phyloP scores from a whole-genome alignment of 2,113 vertebrate genomes.

The Lamprologus callipterus region DNA sequence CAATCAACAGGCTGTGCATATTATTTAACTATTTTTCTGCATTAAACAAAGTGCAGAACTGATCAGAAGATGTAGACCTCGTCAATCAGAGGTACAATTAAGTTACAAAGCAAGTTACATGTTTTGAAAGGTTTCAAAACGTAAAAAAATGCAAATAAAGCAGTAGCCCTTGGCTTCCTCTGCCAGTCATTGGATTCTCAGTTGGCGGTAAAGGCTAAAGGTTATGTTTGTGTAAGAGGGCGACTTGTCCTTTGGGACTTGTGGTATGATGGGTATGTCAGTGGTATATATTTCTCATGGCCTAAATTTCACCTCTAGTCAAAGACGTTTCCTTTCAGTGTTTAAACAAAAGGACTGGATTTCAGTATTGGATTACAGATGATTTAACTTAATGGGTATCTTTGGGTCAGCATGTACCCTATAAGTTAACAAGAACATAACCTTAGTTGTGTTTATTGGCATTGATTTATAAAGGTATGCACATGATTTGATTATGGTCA shows the following conservation, averaged over 20 bases:
- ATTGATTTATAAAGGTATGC: not conserved
- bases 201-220: not conserved
- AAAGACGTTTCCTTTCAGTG: not conserved
- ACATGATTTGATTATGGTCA: not conserved
- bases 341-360: constrained; percentile 5
- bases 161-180: not conserved
- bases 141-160: not conserved
- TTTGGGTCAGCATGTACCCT: not conserved
- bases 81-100: not conserved
- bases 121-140: not conserved
- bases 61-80: not conserved
- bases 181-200: constrained; percentile 2
- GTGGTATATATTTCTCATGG: not conserved
- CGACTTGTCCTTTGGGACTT: constrained; percentile 4
- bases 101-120: not conserved
- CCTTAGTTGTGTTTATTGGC: not conserved
- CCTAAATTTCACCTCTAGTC: not conserved
- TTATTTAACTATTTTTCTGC: accelerated
- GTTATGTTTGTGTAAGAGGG: constrained; percentile 16
- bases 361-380: constrained; percentile 21
- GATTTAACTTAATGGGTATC: not conserved
- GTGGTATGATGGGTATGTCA: constrained; percentile 35
- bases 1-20: not conserved
- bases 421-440: not conserved
- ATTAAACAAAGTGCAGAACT: not conserved